phyloP scores from a whole-genome alignment of 2,113 vertebrate species.

The Oophaga pumilio region DNA sequence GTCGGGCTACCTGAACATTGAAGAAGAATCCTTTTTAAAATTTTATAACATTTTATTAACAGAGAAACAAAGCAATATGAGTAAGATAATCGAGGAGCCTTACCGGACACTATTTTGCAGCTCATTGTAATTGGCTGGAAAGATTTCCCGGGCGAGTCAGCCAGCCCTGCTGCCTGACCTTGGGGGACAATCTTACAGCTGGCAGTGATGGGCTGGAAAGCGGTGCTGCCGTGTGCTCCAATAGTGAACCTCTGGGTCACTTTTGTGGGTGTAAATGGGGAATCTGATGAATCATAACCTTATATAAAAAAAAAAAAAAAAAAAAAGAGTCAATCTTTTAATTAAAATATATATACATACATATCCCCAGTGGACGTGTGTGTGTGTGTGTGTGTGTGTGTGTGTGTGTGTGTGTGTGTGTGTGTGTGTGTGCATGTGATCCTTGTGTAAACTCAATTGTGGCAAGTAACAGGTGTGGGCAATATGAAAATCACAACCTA shows the following conservation, averaged over 20 bases:
- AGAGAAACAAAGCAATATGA: no score
- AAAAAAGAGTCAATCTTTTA: no score
- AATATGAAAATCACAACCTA: no score
- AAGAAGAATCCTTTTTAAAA: neutral
- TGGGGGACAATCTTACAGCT: constrained; percentile 97
- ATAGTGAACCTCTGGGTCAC: constrained; percentile 86
- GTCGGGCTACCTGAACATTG: constrained; percentile 82
- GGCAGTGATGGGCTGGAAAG: constrained; percentile 96
- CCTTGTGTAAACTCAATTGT: no score
- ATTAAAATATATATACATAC: no score
- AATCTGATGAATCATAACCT: constrained; percentile 34
- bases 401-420: no score
- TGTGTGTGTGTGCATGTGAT: no score
- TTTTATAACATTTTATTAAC: neutral
- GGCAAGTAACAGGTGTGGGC: no score
- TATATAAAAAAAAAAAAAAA: neutral
- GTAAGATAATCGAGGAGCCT: neutral
- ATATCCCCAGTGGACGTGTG: no score
- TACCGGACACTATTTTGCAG: constrained; percentile 99
- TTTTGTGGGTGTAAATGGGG: constrained; percentile 82
- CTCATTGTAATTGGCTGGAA: constrained; percentile 99
- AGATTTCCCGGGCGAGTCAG: constrained; percentile 93
- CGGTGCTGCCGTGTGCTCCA: constrained; percentile 94
- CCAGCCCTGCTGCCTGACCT: constrained; percentile 83
- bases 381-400: no score